Conservation (phyloP, 2,797 vertebrate genomes). For the Hirundo rustica region DNA sequence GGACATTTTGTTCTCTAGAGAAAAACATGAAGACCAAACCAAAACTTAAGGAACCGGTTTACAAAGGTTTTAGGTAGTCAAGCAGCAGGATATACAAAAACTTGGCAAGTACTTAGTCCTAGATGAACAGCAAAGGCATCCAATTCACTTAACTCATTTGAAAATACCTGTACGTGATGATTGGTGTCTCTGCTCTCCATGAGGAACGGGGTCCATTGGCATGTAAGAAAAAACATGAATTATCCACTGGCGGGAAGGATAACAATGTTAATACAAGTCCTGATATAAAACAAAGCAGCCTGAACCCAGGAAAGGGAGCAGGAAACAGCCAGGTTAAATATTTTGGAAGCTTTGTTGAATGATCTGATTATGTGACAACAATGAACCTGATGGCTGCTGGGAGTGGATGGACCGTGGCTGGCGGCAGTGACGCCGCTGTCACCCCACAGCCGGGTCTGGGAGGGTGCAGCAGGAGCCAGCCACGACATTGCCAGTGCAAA, state of each 20-base stretch:
- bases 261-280: slow-evolving; percentile 13
- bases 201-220: background rate
- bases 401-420: rapidly evolving
- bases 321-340: background rate
- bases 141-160: background rate
- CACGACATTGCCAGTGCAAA: background rate
- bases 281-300: slow-evolving; percentile 45
- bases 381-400: rapidly evolving
- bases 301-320: background rate
- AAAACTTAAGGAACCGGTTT: slow-evolving; percentile 43
- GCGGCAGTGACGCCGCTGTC: background rate
- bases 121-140: background rate
- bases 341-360: background rate
- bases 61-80: slow-evolving; percentile 16
- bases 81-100: background rate
- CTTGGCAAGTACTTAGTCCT: background rate
- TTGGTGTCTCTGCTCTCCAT: background rate
- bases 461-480: background rate
- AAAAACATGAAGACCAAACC: slow-evolving; percentile 56
- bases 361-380: background rate
- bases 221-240: background rate
- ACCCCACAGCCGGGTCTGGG: background rate
- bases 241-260: slow-evolving; percentile 25
- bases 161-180: background rate
- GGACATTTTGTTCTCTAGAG: slow-evolving; percentile 39